phyloP scores from a whole-genome alignment of 2,797 vertebrate species.

The Momotus momota region DNA sequence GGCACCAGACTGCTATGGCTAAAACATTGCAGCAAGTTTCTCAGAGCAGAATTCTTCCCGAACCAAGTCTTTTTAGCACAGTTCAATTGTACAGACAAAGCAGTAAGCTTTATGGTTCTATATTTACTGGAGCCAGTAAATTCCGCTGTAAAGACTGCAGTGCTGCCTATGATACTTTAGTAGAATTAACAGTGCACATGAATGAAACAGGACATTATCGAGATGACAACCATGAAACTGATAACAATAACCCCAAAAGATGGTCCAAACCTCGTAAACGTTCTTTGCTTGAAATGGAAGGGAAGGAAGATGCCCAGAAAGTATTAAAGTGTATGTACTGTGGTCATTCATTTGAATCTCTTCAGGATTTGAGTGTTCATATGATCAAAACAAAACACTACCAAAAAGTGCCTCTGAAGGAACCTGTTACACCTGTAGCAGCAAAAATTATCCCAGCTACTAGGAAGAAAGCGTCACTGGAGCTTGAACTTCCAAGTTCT shows the following conservation, averaged over 20 bases:
- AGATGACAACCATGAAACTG: slow-evolving; percentile 97
- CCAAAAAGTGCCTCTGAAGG: slow-evolving; percentile 99
- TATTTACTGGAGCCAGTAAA: slow-evolving; percentile 99
- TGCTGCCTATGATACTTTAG: slow-evolving; percentile 95
- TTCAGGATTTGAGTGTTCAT: slow-evolving; percentile 98
- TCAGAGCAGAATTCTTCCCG: slow-evolving; percentile 88
- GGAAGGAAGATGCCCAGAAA: slow-evolving; percentile 98
- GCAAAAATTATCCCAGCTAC: slow-evolving; percentile 94
- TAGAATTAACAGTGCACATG: slow-evolving; percentile 98
- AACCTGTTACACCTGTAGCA: slow-evolving; percentile 95
- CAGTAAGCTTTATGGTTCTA: slow-evolving; percentile 98
- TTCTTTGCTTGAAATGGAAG: slow-evolving; percentile 98
- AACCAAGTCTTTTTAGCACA: slow-evolving; percentile 96
- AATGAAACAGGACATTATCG: slow-evolving; percentile 98
- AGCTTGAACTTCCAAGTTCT: slow-evolving; percentile 94
- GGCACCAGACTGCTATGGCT: slow-evolving; percentile 98
- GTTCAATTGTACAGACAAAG: slow-evolving; percentile 98
- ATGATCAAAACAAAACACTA: slow-evolving; percentile 99
- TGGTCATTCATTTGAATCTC: slow-evolving; percentile 98
- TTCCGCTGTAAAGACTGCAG: slow-evolving; percentile 99
- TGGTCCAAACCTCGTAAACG: slow-evolving; percentile 99
- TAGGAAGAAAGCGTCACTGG: slow-evolving; percentile 92
- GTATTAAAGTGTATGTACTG: slow-evolving; percentile 99
- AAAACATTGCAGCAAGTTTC: slow-evolving; percentile 97
- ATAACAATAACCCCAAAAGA: slow-evolving; percentile 91